These are phyloP conservation scores for Octopus bimaculoides DNA, from an alignment of 1,140 invertebrate species.

Conservation along the genomic window DNA sequence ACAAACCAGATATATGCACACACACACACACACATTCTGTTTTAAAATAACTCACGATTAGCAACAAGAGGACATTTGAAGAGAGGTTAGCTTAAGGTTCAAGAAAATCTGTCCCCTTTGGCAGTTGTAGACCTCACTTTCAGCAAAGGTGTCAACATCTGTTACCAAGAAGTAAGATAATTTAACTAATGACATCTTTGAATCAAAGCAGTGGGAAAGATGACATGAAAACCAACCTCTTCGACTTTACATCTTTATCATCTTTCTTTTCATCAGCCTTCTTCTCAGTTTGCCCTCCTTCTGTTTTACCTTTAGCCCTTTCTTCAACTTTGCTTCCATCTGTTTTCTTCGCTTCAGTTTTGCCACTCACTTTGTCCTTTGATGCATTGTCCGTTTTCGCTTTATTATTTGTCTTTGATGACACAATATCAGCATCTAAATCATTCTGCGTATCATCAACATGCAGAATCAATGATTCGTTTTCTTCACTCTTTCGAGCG, in stretches of 20 bases:
- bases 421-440: background rate
- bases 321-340: background rate
- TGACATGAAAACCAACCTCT: no score
- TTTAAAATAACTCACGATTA: no score
- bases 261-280: background rate
- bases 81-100: no score
- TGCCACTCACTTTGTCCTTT: constrained; percentile 1
- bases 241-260: background rate
- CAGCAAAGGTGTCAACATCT: no score
- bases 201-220: no score
- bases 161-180: no score
- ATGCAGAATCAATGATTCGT: background rate
- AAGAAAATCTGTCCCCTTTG: no score
- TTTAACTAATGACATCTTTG: no score
- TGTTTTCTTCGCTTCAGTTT: background rate
- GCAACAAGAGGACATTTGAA: no score
- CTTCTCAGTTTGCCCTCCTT: background rate
- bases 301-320: background rate
- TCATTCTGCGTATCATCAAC: constrained; percentile 8
- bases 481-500: constrained; percentile 3
- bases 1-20: no score
- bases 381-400: background rate
- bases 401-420: background rate
- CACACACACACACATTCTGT: no score
- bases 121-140: no score